These are phyloP conservation scores for Cichlasoma orientale DNA, from an alignment of 2,797 vertebrate species.

Conservation along the genomic window DNA sequence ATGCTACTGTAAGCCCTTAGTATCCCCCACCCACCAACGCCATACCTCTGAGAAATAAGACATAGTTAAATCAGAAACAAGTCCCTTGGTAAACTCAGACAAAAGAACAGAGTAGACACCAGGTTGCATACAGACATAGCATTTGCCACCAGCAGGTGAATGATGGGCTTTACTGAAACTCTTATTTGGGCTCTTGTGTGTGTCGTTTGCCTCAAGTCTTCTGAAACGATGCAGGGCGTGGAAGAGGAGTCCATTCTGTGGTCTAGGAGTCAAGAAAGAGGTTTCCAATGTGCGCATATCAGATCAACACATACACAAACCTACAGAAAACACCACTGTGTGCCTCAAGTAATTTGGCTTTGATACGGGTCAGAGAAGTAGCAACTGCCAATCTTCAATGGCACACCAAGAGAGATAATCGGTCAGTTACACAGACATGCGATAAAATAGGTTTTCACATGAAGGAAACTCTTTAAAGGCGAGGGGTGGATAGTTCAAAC, in stretches of 20 bases:
- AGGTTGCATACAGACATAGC: slow-evolving; percentile 77
- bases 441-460: slow-evolving; percentile 59
- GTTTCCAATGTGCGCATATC: slow-evolving; percentile 53
- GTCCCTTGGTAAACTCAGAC: slow-evolving; percentile 66
- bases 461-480: slow-evolving; percentile 75
- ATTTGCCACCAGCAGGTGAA: slow-evolving; percentile 69
- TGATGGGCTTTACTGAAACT: slow-evolving; percentile 47
- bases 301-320: slow-evolving; percentile 33
- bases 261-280: slow-evolving; percentile 40
- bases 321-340: slow-evolving; percentile 50
- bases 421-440: slow-evolving; percentile 65
- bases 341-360: slow-evolving; percentile 64
- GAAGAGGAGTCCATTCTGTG: slow-evolving; percentile 56
- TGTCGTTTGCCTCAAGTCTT: slow-evolving; percentile 43
- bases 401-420: slow-evolving; percentile 57
- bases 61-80: slow-evolving; percentile 73
- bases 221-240: slow-evolving; percentile 40
- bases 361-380: slow-evolving; percentile 36
- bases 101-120: slow-evolving; percentile 70
- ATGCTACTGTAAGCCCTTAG: slow-evolving; percentile 78
- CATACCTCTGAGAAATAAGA: slow-evolving; percentile 70
- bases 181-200: slow-evolving; percentile 46
- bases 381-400: slow-evolving; percentile 47
- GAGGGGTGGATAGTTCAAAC: slow-evolving; percentile 74
- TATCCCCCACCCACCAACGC: slow-evolving; percentile 54